These are phyloP conservation scores for Choristoneura rosaceana DNA, from an alignment of 2,888 invertebrate genomes.

Conservation along the genomic window DNA sequence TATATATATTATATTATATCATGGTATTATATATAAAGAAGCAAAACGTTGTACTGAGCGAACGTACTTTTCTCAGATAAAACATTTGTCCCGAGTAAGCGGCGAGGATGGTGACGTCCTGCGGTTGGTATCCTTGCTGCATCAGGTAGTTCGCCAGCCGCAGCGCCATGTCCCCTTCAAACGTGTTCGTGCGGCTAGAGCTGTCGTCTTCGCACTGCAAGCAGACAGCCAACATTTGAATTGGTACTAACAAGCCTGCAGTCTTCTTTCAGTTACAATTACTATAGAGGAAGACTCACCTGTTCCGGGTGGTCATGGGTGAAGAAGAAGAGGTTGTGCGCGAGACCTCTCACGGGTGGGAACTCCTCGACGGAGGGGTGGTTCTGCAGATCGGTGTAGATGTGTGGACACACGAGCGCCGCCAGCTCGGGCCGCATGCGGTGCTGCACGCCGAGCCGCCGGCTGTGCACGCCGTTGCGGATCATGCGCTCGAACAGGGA, in stretches of 20 bases:
- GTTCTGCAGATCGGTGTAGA: slow-evolving; percentile 88
- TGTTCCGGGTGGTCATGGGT: slow-evolving; percentile 86
- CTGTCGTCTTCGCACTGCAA: slow-evolving; percentile 68
- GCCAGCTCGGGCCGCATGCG: slow-evolving; percentile 89
- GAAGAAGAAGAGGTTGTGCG: slow-evolving; percentile 88
- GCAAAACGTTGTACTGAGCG: background rate
- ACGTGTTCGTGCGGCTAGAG: slow-evolving; percentile 85
- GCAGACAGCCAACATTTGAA: background rate
- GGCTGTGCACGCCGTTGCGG: slow-evolving; percentile 86
- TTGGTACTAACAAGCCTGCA: background rate
- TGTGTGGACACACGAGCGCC: slow-evolving; percentile 87
- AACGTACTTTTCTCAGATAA: slow-evolving; percentile 79
- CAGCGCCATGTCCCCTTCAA: slow-evolving; percentile 87
- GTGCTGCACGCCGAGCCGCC: slow-evolving; percentile 89
- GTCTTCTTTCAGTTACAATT: background rate
- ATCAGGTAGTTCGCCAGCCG: slow-evolving; percentile 87
- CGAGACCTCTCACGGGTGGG: slow-evolving; percentile 86
- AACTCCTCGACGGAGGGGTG: slow-evolving; percentile 86
- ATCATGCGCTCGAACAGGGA: slow-evolving; percentile 94
- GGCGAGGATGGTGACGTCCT: slow-evolving; percentile 90
- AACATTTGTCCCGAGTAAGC: slow-evolving; percentile 90
- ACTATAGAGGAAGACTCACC: slow-evolving; percentile 53
- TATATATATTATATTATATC: too few relatives aligned
- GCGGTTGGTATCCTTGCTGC: slow-evolving; percentile 86
- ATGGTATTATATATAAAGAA: too few relatives aligned